A percentile compares a stretch with the other conserved stretches of the same genome.
Evolutionary conservation across 2,797 vertebrate species (phyloP).

Genomic region (Gallinago nigripennis): DNA sequence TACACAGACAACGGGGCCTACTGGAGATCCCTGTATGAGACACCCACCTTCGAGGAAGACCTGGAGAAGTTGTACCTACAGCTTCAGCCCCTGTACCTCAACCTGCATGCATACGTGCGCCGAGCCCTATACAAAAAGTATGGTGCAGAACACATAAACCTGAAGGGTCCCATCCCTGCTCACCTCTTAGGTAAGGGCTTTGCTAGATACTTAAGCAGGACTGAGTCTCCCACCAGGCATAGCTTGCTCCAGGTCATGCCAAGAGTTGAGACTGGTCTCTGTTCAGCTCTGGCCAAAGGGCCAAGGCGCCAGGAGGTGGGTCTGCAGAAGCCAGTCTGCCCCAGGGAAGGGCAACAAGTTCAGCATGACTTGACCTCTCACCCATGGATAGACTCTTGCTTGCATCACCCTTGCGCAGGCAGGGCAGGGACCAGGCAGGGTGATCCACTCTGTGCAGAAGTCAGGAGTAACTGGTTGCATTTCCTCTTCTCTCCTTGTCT

Average conservation of each 20-base stretch:
- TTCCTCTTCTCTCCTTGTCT: not conserved
- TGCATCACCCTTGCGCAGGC: not conserved
- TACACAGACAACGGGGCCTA: conserved; percentile 88
- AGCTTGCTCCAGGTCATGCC: not conserved
- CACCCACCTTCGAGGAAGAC: conserved; percentile 87
- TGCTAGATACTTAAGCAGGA: not conserved
- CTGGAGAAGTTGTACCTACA: conserved; percentile 89
- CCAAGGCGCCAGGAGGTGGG: not conserved
- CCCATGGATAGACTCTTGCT: not conserved
- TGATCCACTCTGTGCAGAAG: not conserved
- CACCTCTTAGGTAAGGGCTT: conserved; percentile 88
- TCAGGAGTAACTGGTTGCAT: not conserved
- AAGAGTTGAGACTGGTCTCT: not conserved
- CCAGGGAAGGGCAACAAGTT: not conserved
- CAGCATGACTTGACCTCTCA: not conserved
- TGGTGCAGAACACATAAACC: conserved; percentile 82
- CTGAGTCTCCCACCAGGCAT: not conserved
- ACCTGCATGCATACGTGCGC: conserved; percentile 92
- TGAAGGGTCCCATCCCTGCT: conserved; percentile 94
- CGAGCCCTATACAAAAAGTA: conserved; percentile 88
- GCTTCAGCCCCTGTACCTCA: conserved; percentile 91
- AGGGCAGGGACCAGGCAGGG: not conserved
- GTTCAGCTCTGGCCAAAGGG: not conserved
- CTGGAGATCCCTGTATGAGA: conserved; percentile 94
- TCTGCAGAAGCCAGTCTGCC: not conserved